Evolutionary conservation across 2,797 vertebrate genomes (phyloP).

Genomic region (Micrastur ruficollis): DNA sequence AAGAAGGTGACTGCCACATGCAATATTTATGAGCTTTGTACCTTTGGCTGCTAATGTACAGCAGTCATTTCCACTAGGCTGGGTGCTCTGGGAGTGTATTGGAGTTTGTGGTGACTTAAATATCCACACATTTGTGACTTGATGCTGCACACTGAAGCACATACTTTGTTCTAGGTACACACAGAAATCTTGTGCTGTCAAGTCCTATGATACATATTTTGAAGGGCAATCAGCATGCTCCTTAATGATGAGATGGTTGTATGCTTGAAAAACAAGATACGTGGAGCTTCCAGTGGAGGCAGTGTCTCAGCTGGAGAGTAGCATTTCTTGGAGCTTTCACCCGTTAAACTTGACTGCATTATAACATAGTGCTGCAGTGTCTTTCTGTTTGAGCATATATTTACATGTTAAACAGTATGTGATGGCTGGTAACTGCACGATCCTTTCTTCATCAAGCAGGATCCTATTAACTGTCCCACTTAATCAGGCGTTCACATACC

Average conservation of each 20-base stretch:
- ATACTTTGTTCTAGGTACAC: background rate
- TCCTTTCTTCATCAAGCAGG: background rate
- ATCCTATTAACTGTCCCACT: background rate
- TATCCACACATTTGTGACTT: background rate
- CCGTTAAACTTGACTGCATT: background rate
- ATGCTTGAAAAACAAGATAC: background rate
- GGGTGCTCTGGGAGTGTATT: background rate
- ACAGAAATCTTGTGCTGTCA: background rate
- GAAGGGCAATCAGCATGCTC: background rate
- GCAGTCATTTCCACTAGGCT: background rate
- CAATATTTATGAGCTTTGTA: background rate
- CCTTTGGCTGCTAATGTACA: background rate
- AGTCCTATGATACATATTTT: background rate
- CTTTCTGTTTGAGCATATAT: background rate
- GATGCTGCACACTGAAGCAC: background rate
- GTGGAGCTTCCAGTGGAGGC: background rate
- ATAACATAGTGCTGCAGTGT: background rate
- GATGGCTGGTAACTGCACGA: background rate
- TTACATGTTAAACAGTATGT: constrained; percentile 1
- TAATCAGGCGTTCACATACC: background rate
- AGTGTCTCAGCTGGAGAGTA: background rate
- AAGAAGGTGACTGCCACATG: background rate
- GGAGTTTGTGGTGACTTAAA: background rate
- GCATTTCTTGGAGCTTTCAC: background rate
- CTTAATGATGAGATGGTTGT: background rate